These are phyloP conservation scores for Nebria brevicollis DNA, from an alignment of 2,888 invertebrate genomes.

Conservation along the genomic window DNA sequence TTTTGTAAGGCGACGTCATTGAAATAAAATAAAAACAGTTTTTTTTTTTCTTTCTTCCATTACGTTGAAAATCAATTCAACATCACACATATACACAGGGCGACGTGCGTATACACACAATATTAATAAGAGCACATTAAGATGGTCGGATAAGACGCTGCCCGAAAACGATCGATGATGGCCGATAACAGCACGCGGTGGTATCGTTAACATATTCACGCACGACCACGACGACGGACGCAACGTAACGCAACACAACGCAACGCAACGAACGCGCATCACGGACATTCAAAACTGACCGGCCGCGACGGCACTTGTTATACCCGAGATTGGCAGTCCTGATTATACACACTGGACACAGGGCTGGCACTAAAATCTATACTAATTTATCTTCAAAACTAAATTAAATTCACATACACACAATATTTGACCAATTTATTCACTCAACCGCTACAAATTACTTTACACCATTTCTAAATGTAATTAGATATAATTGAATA, in stretches of 20 bases:
- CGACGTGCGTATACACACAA: constrained; percentile 1
- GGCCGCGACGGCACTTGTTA: constrained; percentile 1
- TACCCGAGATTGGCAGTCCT: constrained; percentile 13
- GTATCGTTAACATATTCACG: constrained; percentile 34
- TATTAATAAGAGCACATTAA: constrained; percentile 23
- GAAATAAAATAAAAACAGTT: constrained; percentile 1
- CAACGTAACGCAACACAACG: not conserved
- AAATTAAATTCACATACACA: no score
- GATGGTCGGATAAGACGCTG: constrained; percentile 7
- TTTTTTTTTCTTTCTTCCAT: not conserved
- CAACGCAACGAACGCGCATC: not conserved
- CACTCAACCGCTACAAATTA: no score
- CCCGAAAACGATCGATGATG: constrained; percentile 27
- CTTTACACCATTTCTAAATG: no score
- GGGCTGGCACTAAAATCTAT: not conserved
- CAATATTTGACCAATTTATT: no score
- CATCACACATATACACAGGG: not conserved
- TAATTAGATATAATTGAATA: no score
- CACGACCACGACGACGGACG: constrained; percentile 10
- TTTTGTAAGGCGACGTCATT: not conserved
- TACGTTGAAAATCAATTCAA: constrained; percentile 15
- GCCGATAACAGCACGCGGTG: not conserved
- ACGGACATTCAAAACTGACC: not conserved
- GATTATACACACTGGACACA: not conserved
- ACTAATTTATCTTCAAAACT: no score